phyloP scores from a whole-genome alignment of 2,113 vertebrate species.

The Paramormyrops kingsleyae region DNA sequence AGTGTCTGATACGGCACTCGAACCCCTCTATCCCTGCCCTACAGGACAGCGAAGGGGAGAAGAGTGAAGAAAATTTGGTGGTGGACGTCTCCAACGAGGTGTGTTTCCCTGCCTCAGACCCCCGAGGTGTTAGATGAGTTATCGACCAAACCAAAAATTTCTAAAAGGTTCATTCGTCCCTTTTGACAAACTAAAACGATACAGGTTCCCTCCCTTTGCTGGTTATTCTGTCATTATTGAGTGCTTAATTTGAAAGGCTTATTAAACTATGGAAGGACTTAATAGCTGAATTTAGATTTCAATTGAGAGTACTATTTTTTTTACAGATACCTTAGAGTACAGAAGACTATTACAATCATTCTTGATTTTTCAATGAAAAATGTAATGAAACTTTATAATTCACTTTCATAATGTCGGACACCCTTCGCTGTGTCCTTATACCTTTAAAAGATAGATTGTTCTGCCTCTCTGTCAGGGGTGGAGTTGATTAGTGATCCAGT shows the following conservation, averaged over 20 bases:
- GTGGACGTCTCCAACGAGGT: conserved; percentile 53
- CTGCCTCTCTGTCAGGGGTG: neutral
- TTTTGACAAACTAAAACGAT: neutral
- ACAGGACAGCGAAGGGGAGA: conserved; percentile 66
- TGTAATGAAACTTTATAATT: neutral
- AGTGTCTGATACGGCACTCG: neutral
- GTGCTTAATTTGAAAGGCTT: neutral
- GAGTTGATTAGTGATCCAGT: neutral
- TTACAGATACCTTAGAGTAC: neutral
- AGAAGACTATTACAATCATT: neutral
- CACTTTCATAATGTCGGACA: neutral
- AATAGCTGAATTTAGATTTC: neutral
- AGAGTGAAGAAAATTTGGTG: conserved; percentile 67
- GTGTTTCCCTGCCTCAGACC: neutral
- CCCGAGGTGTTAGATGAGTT: neutral
- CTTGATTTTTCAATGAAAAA: neutral
- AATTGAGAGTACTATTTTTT: neutral
- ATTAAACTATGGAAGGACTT: neutral
- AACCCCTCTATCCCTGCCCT: neutral
- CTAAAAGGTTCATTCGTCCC: neutral
- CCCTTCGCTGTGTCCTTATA: neutral
- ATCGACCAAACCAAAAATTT: neutral
- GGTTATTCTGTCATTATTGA: neutral
- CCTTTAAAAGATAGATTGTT: neutral
- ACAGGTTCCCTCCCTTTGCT: neutral